Conservation (phyloP, 2,113 vertebrate species). For the Misgurnus mizolepis region DNA sequence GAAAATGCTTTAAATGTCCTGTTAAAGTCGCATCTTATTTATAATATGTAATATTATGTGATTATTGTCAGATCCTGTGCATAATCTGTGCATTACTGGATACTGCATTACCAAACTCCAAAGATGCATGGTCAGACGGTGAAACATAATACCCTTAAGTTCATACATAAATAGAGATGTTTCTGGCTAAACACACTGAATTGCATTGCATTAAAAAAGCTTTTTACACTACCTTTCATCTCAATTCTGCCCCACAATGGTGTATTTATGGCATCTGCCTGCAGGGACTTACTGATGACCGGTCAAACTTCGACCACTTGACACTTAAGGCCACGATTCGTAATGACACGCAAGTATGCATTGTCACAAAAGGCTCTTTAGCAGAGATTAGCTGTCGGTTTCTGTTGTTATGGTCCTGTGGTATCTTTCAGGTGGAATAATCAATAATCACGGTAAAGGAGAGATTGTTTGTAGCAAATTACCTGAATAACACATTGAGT, state of each 20-base stretch:
- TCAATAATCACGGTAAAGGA: too few species aligned
- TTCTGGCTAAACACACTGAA: not conserved
- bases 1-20: not conserved
- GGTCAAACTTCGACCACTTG: too few species aligned
- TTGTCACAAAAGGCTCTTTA: not conserved
- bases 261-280: too few species aligned
- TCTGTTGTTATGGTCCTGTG: too few species aligned
- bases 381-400: too few species aligned
- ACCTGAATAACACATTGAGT: not conserved
- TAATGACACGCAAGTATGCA: not conserved
- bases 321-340: too few species aligned
- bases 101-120: constrained; percentile 24
- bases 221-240: too few species aligned
- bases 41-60: too few species aligned
- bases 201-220: not conserved
- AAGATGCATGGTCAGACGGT: constrained; percentile 12
- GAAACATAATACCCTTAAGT: not conserved
- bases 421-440: too few species aligned
- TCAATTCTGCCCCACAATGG: too few species aligned
- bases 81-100: constrained; percentile 74
- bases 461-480: not conserved
- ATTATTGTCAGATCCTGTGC: constrained; percentile 71
- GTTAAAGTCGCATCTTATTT: constrained; percentile 6
- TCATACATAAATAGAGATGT: not conserved
- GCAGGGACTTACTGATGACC: too few species aligned